Conservation (phyloP, 2,113 vertebrate species). For the Ciconia boyciana region DNA sequence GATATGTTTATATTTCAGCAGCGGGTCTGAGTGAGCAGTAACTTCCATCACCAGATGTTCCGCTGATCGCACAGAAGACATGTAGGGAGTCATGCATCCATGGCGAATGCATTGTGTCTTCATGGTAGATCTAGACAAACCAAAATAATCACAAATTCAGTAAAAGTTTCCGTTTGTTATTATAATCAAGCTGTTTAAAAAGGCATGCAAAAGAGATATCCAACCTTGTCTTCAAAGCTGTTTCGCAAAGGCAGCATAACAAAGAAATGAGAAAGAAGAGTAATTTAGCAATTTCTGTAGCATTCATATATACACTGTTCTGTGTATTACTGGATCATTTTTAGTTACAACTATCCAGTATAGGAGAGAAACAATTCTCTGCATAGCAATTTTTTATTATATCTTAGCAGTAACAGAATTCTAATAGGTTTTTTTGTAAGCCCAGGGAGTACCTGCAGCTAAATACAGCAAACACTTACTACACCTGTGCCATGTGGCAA, state of each 20-base stretch:
- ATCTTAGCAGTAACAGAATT: background rate
- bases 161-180: background rate
- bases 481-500: background rate
- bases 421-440: background rate
- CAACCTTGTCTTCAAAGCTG: conserved; percentile 81
- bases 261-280: conserved; percentile 69
- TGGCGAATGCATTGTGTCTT: conserved; percentile 85
- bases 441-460: background rate
- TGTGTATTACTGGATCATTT: background rate
- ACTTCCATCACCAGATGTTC: conserved; percentile 80
- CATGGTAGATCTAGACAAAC: conserved; percentile 85
- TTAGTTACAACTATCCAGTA: background rate
- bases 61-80: conserved; percentile 95
- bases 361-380: background rate
- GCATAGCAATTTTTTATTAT: background rate
- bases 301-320: background rate
- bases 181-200: conserved; percentile 22
- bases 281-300: conserved; percentile 42
- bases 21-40: conserved; percentile 72
- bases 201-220: conserved; percentile 60
- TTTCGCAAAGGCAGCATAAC: conserved; percentile 72
- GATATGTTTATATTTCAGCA: conserved; percentile 56
- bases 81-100: conserved; percentile 89
- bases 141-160: conserved; percentile 14
- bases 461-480: background rate